Conservation (phyloP, 2,113 vertebrate genomes). For the Paracanthobrama guichenoti region DNA sequence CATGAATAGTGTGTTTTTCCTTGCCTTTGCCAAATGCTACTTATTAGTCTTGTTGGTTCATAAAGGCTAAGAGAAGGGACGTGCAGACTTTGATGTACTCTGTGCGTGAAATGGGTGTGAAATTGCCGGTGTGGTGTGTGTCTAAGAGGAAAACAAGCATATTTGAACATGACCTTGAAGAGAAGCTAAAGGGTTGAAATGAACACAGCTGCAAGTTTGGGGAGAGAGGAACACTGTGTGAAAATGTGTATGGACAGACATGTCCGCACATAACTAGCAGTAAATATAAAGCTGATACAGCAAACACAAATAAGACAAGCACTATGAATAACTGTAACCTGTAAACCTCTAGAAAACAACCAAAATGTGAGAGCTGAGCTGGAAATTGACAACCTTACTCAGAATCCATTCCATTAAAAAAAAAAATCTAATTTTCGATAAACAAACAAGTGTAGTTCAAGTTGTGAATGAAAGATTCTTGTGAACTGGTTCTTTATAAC, state of each 20-base stretch:
- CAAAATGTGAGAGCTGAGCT: background rate
- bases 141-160: background rate
- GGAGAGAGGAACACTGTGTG: background rate
- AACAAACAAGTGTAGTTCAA: background rate
- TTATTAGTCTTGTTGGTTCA: conserved; percentile 31
- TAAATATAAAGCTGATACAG: background rate
- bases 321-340: background rate
- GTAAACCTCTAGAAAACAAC: background rate
- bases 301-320: background rate
- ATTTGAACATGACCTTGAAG: conserved; percentile 30
- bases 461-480: background rate
- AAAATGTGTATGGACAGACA: background rate
- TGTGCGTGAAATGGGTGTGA: conserved; percentile 19
- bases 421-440: background rate
- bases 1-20: conserved; percentile 23
- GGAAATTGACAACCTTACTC: background rate
- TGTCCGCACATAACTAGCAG: background rate
- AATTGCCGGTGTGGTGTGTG: conserved; percentile 15
- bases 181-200: background rate
- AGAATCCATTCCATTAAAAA: background rate
- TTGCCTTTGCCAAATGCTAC: conserved; percentile 2
- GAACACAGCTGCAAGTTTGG: conserved; percentile 4
- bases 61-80: background rate
- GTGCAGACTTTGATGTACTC: conserved; percentile 35
- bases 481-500: background rate